Percentiles rank a stretch among this genome's conserved stretches.
phyloP scores from a whole-genome alignment of 1,140 invertebrate species.

The Drosophila orena region DNA sequence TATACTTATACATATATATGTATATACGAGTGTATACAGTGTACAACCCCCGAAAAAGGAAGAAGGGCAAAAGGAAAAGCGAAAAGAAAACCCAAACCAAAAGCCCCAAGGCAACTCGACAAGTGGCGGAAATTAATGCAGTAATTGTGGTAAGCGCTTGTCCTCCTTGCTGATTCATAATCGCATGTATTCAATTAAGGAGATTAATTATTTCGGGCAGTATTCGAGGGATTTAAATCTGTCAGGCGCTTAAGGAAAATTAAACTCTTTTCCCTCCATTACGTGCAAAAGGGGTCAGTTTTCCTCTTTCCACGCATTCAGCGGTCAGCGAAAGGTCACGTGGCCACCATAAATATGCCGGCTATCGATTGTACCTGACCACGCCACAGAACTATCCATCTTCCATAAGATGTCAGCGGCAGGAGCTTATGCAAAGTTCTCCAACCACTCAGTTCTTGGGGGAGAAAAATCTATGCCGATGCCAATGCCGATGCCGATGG shows the following conservation, averaged over 20 bases:
- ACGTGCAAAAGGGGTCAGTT: not conserved
- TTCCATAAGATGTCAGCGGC: slow-evolving; percentile 66
- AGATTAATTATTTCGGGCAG: slow-evolving; percentile 50
- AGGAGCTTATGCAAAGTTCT: slow-evolving; percentile 67
- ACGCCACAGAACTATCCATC: slow-evolving; percentile 74
- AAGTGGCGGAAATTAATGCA: slow-evolving; percentile 72
- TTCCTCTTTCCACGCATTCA: slow-evolving; percentile 7
- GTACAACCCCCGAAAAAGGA: slow-evolving; percentile 7
- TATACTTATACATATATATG: not conserved
- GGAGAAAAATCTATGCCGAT: slow-evolving; percentile 21
- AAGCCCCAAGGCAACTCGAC: slow-evolving; percentile 19
- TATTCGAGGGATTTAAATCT: slow-evolving; percentile 25
- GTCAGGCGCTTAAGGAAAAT: slow-evolving; percentile 24
- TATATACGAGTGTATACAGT: not conserved
- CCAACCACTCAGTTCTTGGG: not conserved
- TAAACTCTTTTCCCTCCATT: slow-evolving; percentile 11
- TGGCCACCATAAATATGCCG: slow-evolving; percentile 63
- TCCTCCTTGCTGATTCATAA: slow-evolving; percentile 49
- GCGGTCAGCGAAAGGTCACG: slow-evolving; percentile 68
- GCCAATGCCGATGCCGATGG: not conserved
- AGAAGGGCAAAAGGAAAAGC: not conserved
- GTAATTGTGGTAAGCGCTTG: slow-evolving; percentile 80
- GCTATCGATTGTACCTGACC: slow-evolving; percentile 68
- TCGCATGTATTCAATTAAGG: slow-evolving; percentile 53
- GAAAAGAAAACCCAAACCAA: slow-evolving; percentile 10